Conservation (phyloP, 2,113 vertebrate genomes). For the Ammodytes marinus region DNA sequence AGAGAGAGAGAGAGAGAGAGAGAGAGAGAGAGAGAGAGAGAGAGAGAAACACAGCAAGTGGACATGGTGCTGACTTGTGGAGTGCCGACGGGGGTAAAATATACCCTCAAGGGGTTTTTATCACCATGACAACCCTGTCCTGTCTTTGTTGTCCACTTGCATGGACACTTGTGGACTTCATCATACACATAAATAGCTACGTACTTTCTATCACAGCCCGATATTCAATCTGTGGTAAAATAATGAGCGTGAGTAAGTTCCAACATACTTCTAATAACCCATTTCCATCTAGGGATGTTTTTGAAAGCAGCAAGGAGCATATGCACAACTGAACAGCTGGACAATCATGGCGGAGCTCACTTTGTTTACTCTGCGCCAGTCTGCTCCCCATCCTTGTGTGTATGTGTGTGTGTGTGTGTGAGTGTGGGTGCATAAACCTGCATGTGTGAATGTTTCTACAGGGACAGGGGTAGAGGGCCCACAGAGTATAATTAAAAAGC, state of each 20-base stretch:
- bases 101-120: constrained; percentile 64
- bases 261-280: not conserved
- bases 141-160: constrained; percentile 67
- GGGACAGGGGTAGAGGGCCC: constrained; percentile 63
- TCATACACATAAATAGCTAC: constrained; percentile 24
- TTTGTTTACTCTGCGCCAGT: constrained; percentile 47
- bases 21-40: constrained; percentile 4
- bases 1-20: constrained; percentile 34
- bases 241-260: constrained; percentile 2
- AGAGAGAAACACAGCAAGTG: constrained; percentile 50
- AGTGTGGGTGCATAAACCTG: constrained; percentile 38
- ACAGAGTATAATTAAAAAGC: constrained; percentile 81
- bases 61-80: constrained; percentile 62
- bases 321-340: constrained; percentile 35
- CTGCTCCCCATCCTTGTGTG: not conserved
- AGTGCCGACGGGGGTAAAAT: constrained; percentile 50
- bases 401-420: constrained; percentile 23
- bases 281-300: not conserved
- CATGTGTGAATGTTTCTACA: constrained; percentile 47
- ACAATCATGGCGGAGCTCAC: constrained; percentile 1
- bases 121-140: constrained; percentile 77
- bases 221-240: constrained; percentile 23
- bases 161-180: constrained; percentile 60
- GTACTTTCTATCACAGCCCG: not conserved
- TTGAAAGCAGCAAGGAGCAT: constrained; percentile 13